These are phyloP conservation scores for Psittacula echo DNA, from an alignment of 2,797 vertebrate species.

Conservation along the genomic window DNA sequence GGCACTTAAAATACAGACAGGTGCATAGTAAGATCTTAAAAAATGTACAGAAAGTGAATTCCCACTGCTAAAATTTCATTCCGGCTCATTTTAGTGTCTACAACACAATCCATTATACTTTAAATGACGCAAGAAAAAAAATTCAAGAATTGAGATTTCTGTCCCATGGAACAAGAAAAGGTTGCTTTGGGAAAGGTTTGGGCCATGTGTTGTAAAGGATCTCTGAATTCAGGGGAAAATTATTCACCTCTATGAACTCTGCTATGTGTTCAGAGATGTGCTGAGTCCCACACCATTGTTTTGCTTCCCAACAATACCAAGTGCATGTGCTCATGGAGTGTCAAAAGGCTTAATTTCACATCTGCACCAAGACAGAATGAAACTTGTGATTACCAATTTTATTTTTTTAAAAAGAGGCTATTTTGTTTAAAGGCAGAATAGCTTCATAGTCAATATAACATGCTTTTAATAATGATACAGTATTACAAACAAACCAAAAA, in stretches of 20 bases:
- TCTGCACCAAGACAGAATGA: not conserved
- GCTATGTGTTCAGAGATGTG: not conserved
- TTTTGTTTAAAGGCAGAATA: not conserved
- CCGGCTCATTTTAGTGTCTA: not conserved
- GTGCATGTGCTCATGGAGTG: not conserved
- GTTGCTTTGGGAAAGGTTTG: not conserved
- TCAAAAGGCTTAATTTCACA: not conserved
- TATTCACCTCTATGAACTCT: not conserved
- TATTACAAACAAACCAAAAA: not conserved
- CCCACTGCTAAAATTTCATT: not conserved
- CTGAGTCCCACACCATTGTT: not conserved
- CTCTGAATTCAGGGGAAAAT: not conserved
- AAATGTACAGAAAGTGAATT: not conserved
- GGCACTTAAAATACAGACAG: not conserved
- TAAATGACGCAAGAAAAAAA: not conserved
- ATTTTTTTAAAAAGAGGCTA: not conserved
- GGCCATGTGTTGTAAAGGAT: not conserved
- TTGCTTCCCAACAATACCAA: not conserved
- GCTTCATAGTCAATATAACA: not conserved
- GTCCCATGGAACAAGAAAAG: not conserved
- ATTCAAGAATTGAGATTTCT: not conserved
- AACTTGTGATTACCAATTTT: not conserved
- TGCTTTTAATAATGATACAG: not conserved
- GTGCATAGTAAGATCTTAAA: not conserved
- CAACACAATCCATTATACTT: not conserved